Percentiles rank a stretch among this genome's conserved stretches.
These are phyloP conservation scores for Limnephilus lunatus DNA, from an alignment of 2,888 invertebrate species.

Conservation along the genomic window DNA sequence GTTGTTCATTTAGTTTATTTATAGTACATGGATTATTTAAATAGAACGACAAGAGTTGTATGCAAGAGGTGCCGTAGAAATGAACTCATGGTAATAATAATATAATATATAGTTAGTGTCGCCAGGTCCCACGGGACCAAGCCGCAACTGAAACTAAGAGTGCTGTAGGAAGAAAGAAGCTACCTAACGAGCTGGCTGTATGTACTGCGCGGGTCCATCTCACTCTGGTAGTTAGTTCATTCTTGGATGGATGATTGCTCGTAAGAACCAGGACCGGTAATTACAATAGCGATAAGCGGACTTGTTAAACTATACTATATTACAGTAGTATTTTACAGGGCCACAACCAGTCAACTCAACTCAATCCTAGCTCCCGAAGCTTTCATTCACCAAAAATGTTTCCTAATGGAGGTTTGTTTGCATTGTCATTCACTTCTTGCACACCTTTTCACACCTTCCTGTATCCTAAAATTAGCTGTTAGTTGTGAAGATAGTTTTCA, in stretches of 20 bases:
- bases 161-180: constrained; percentile 84
- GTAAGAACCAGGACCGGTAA: constrained; percentile 77
- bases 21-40: constrained; percentile 76
- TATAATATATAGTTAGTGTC: constrained; percentile 67
- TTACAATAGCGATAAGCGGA: constrained; percentile 64
- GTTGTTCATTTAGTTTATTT: constrained; percentile 73
- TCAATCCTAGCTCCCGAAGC: constrained; percentile 78
- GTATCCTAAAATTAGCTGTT: constrained; percentile 13
- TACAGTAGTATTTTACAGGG: constrained; percentile 59
- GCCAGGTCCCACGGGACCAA: constrained; percentile 68
- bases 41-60: constrained; percentile 74
- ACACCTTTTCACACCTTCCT: constrained; percentile 55
- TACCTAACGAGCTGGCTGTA: constrained; percentile 70
- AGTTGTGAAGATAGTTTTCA: not conserved
- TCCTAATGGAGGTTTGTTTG: constrained; percentile 46
- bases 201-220: constrained; percentile 59
- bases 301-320: constrained; percentile 48
- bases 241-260: constrained; percentile 77
- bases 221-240: constrained; percentile 52
- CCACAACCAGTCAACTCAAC: constrained; percentile 71
- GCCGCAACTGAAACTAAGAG: constrained; percentile 85
- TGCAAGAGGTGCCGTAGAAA: constrained; percentile 79
- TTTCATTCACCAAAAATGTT: constrained; percentile 76
- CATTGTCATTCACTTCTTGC: constrained; percentile 71
- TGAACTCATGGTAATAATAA: constrained; percentile 73